Percentiles rank a stretch among this genome's conserved stretches.
These are phyloP conservation scores for Paradisaea rubra DNA, from an alignment of 2,113 vertebrate species.

Conservation along the genomic window DNA sequence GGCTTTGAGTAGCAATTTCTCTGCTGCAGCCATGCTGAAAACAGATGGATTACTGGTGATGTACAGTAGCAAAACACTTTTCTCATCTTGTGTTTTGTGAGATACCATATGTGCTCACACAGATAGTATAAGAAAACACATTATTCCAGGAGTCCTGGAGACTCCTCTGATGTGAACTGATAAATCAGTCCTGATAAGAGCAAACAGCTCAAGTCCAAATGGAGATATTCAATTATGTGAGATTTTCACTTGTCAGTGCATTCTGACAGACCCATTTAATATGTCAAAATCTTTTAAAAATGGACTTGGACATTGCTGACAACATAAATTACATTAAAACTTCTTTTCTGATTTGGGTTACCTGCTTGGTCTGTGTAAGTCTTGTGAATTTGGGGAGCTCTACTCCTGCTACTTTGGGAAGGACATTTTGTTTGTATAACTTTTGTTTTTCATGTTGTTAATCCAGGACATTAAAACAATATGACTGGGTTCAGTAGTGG, in stretches of 20 bases:
- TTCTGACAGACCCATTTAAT: slow-evolving; percentile 41
- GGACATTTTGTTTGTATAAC: neutral
- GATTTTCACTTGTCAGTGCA: slow-evolving; percentile 18
- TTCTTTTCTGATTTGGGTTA: slow-evolving; percentile 8
- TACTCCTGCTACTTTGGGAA: neutral
- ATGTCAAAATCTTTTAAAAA: slow-evolving; percentile 37
- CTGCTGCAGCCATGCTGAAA: neutral
- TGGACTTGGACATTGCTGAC: slow-evolving; percentile 36
- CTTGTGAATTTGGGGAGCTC: neutral
- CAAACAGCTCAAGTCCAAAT: slow-evolving; percentile 34
- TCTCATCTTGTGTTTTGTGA: neutral
- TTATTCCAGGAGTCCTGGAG: slow-evolving; percentile 1
- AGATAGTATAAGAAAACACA: neutral
- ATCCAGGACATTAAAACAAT: neutral
- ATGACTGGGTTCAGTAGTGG: neutral
- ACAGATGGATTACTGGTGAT: neutral
- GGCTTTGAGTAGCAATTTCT: neutral
- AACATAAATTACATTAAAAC: slow-evolving; percentile 20
- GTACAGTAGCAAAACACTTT: neutral
- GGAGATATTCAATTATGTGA: slow-evolving; percentile 34
- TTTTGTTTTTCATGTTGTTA: neutral
- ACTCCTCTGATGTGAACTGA: slow-evolving; percentile 41
- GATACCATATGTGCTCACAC: neutral
- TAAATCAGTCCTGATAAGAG: slow-evolving; percentile 49
- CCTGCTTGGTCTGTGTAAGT: slow-evolving; percentile 4